Evolutionary conservation across 1,140 invertebrate genomes (phyloP).

Genomic region (Psilanteris sp.): DNA sequence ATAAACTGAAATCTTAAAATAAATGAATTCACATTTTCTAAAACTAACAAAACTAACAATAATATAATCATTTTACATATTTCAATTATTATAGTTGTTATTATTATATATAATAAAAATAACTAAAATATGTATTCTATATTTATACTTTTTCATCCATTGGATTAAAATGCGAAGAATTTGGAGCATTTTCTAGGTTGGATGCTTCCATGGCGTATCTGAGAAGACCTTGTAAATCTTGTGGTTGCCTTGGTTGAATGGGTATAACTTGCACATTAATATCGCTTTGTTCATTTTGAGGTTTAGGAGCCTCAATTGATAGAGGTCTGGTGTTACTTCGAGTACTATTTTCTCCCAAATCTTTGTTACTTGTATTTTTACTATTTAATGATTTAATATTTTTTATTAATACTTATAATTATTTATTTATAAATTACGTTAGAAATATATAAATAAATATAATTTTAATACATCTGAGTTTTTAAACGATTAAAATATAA

Average conservation of each 20-base stretch:
- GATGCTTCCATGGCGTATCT: conserved; percentile 84
- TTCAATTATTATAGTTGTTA: too few relatives aligned
- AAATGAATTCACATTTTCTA: too few relatives aligned
- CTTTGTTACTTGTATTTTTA: conserved; percentile 55
- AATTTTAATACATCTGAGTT: too few relatives aligned
- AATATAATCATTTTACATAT: too few relatives aligned
- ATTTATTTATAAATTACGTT: background rate
- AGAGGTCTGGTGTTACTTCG: conserved; percentile 68
- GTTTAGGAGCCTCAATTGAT: conserved; percentile 69
- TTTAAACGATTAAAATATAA: too few relatives aligned
- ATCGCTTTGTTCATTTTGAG: conserved; percentile 37
- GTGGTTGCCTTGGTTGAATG: conserved; percentile 76
- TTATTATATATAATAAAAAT: too few relatives aligned
- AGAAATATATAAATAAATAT: background rate
- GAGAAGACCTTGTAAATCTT: conserved; percentile 82
- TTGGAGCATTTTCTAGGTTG: conserved; percentile 80
- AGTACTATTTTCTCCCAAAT: conserved; percentile 34
- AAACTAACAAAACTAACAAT: too few relatives aligned
- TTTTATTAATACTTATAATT: too few relatives aligned
- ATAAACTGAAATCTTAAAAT: too few relatives aligned
- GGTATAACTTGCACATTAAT: conserved; percentile 44
- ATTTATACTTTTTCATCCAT: conserved; percentile 83
- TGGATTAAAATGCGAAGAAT: conserved; percentile 75
- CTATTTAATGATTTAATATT: too few relatives aligned
- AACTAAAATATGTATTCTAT: background rate